Evolutionary conservation across 1,140 invertebrate genomes (phyloP).

Genomic region (Aricia agestis): DNA sequence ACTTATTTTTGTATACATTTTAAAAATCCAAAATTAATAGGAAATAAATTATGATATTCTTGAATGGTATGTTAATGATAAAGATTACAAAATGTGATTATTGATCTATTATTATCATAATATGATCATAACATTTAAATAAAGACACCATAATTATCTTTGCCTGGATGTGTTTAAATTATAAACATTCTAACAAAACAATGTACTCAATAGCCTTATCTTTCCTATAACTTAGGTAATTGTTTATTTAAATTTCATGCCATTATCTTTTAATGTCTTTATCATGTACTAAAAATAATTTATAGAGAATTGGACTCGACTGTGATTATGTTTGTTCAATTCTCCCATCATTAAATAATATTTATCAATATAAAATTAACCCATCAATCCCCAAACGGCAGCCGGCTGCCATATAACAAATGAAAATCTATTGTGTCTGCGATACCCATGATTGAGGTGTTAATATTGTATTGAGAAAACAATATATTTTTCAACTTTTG

Average conservation of each 20-base stretch:
- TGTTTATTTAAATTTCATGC: slow-evolving; percentile 36
- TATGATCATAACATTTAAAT: too few relatives aligned
- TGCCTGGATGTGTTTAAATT: not conserved
- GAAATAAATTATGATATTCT: not conserved
- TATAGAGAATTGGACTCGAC: slow-evolving; percentile 26
- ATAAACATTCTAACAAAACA: not conserved
- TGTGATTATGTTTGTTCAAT: slow-evolving; percentile 8
- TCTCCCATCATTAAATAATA: not conserved
- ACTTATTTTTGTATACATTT: not conserved
- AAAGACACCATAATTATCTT: too few relatives aligned
- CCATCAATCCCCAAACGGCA: too few relatives aligned
- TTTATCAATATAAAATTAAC: too few relatives aligned
- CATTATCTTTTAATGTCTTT: slow-evolving; percentile 39
- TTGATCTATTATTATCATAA: not conserved
- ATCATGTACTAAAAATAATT: slow-evolving; percentile 33
- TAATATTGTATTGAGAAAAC: too few relatives aligned
- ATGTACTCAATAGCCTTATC: slow-evolving; percentile 26
- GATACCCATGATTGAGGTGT: too few relatives aligned
- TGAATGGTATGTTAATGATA: slow-evolving; percentile 3
- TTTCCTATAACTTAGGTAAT: slow-evolving; percentile 37
- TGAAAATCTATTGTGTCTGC: too few relatives aligned
- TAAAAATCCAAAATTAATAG: too few relatives aligned
- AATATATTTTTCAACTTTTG: too few relatives aligned
- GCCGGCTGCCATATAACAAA: too few relatives aligned
- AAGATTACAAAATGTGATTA: not conserved